Percentiles rank a stretch among this genome's conserved stretches.
phyloP scores from a whole-genome alignment of 2,888 invertebrate genomes.

The Amphimallon solstitiale region DNA sequence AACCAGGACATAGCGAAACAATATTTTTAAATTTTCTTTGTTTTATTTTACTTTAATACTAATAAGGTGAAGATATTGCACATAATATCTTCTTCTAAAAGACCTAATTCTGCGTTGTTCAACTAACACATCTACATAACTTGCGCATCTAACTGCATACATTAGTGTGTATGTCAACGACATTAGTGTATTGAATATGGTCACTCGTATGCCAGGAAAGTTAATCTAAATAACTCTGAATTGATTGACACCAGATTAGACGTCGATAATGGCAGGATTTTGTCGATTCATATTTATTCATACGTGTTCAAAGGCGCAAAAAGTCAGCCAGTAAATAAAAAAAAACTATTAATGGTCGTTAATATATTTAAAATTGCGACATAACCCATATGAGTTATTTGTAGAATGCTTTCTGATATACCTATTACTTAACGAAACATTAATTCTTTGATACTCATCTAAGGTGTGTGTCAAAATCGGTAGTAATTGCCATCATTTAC shows the following conservation, averaged over 20 bases:
- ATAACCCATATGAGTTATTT: slow-evolving; percentile 16
- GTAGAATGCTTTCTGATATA: slow-evolving; percentile 4
- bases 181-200: background rate
- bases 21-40: too few relatives aligned
- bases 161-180: background rate
- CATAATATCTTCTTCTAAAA: too few relatives aligned
- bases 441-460: slow-evolving; percentile 19
- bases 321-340: background rate
- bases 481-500: slow-evolving; percentile 17
- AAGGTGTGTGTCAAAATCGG: background rate
- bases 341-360: slow-evolving; percentile 12
- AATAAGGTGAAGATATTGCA: too few relatives aligned
- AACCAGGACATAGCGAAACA: too few relatives aligned
- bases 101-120: too few relatives aligned
- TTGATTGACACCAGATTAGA: slow-evolving; percentile 22
- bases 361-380: slow-evolving; percentile 32
- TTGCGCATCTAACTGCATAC: background rate
- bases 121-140: too few relatives aligned
- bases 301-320: background rate
- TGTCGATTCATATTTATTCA: slow-evolving; percentile 8
- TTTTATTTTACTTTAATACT: too few relatives aligned
- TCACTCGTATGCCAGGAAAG: slow-evolving; percentile 10
- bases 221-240: slow-evolving; percentile 24
- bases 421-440: slow-evolving; percentile 16
- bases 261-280: slow-evolving; percentile 9